Base-by-base conservation (phyloP, 1,140 invertebrate genomes). In the Uloborus diversus region DNA sequence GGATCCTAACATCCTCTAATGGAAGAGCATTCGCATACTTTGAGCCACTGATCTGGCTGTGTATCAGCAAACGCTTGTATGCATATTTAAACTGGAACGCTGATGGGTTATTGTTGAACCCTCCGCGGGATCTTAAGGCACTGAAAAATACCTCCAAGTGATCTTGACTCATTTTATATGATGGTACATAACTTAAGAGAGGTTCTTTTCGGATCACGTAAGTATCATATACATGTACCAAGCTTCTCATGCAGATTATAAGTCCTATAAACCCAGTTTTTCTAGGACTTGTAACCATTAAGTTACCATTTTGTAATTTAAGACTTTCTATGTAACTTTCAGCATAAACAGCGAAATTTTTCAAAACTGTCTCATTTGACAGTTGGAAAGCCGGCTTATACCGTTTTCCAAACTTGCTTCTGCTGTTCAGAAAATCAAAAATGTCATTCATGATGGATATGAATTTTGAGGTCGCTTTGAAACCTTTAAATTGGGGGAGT, bases 141-240 rank as follows among this genome's bases (percentile, higher is more conserved):
- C 82, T 71, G 71, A 88, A 88, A 76, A 87, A 85, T 33, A 86
- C 59, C 84, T 88, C 85, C 13, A 87, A 27, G 76, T 87, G 85
- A 79, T 88, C 85, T 81, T 87, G 86, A 20, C 83, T 84, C 4
- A 87, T 66, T 82, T 86, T 87, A 75, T 86, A 85, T 1, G 84
- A 85, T 5, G 64, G 47, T 11, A 80, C 37, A 61, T 79, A 82
- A 11, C 1, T 33, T 42, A 81, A 27, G 23, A 2, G 5, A 32
- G 47, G 20, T 28, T 61, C 33, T 49, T 28, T 32, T 20, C 30
- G 4, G 5, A 9, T 17, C 17, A 35, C 53, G 27, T 79, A 56
- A 14, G 23, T 27, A 20, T 73, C n/a, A 35, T 13, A 59, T 14
- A 82, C 30, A 28, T 56, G 23, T 17, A 35, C 0, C 3, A 78